Base-by-base conservation (phyloP, 2,113 vertebrate genomes). In the Coregonus clupeaformis region DNA sequence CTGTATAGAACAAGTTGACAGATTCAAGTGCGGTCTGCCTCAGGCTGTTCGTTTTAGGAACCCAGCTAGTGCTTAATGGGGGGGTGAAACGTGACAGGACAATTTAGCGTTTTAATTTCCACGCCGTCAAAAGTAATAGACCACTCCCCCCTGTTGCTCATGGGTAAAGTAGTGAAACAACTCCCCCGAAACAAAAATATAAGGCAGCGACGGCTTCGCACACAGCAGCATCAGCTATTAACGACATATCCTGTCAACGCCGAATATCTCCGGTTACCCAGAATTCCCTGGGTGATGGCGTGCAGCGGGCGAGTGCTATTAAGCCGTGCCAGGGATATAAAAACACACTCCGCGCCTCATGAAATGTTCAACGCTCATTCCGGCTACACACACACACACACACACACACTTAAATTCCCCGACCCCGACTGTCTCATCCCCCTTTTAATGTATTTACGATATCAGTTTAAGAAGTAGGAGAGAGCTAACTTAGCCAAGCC, bases 311-410 rank as follows among this genome's bases (percentile, higher is more conserved):
- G 49, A 42, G 57, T 4, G 32, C 14, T 59, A 60, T 72, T 64
- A 75, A 69, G 68, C 42, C 57, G 12, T 14, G 59, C 25, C 68
- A 52, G 60, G 47, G 42, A n/a, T 63, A 32, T 76, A 24, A 65
- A 73, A 76, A 71, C 68, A 49, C 57, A 25, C 9, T 60, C 32
- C 11, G 2, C 12, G 9, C 5, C 55, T 69, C 57, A 70, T 70
- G 22, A 76, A 9, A 62, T 29, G 55, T 69, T 70, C 22, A 76
- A n/a, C 14, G 22, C 5, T 52, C 3, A 6, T 24, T 60, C 18
- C 32, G 67, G 55, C 60, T 24, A 63, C 57, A 20, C 13, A 24
- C 73, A 68, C 27, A 29, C 20, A 20, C 20, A 2, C 59, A 69
- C n/a, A n/a, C 22, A 4, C 24, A n/a, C 42, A 25, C 36, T 32